A percentile compares a stretch with the other conserved stretches of the same genome.
These are phyloP conservation scores for Camelus dromedarius DNA, from an alignment of 2,113 vertebrate genomes.

Conservation along the genomic window DNA sequence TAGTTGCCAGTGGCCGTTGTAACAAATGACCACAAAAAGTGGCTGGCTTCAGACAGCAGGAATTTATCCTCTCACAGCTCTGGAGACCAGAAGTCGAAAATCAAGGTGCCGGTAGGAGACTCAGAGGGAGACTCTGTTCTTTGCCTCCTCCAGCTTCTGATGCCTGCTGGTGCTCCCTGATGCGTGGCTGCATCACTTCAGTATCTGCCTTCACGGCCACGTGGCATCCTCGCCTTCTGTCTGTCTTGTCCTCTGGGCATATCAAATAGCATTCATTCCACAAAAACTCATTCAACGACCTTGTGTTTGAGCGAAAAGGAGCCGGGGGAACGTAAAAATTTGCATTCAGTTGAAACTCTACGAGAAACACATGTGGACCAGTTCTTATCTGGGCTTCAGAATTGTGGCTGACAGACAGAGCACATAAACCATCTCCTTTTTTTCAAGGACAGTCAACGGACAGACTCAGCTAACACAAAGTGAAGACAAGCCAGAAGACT, in stretches of 20 bases:
- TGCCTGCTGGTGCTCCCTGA: background rate
- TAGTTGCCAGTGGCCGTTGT: background rate
- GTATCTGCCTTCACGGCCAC: no score
- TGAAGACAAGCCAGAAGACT: background rate
- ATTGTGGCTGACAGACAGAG: background rate
- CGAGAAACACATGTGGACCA: background rate
- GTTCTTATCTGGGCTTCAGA: background rate
- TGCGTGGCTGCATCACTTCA: no score
- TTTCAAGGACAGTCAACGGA: background rate
- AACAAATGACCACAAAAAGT: background rate
- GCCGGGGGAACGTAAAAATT: background rate
- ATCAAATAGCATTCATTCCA: no score
- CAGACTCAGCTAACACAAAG: background rate
- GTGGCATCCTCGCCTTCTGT: background rate
- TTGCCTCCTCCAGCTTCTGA: no score
- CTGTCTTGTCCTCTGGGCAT: background rate
- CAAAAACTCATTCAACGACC: background rate
- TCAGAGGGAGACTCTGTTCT: no score
- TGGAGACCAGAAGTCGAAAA: no score
- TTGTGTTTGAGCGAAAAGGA: background rate
- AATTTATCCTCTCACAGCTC: background rate
- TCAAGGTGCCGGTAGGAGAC: no score
- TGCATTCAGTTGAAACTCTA: background rate
- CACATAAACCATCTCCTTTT: background rate
- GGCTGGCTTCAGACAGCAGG: background rate